Percentiles rank a stretch among this genome's conserved stretches.
Evolutionary conservation across 2,888 invertebrate species (phyloP).

Genomic region (Syritta pipiens): DNA sequence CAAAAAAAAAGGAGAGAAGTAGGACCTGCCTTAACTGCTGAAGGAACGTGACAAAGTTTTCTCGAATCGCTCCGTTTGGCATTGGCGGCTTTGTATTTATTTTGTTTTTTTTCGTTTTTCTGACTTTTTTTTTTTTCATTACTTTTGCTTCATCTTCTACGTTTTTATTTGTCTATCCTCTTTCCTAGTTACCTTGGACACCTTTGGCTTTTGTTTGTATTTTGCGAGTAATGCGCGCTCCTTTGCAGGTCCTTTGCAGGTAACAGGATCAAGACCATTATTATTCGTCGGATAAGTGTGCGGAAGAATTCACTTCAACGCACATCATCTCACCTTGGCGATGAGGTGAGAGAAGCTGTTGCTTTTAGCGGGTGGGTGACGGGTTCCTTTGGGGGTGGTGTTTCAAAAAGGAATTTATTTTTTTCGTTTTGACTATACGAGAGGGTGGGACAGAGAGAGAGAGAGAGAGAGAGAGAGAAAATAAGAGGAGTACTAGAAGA

Average conservation of each 20-base stretch:
- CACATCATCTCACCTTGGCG: constrained; percentile 47
- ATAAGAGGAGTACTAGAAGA: too few species aligned
- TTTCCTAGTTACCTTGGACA: constrained; percentile 15
- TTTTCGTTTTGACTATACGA: too few species aligned
- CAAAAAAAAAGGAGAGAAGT: constrained; percentile 9
- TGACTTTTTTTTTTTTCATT: background rate
- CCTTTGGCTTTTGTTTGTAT: constrained; percentile 52
- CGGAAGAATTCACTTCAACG: constrained; percentile 61
- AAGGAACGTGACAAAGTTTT: constrained; percentile 44
- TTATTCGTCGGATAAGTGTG: constrained; percentile 61
- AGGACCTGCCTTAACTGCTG: background rate
- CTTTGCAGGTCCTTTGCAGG: constrained; percentile 12
- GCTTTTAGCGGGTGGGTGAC: constrained; percentile 33
- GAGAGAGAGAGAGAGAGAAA: too few species aligned
- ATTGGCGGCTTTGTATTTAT: constrained; percentile 41
- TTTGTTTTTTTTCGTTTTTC: constrained; percentile 5
- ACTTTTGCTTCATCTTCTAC: background rate
- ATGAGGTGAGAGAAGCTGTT: constrained; percentile 48
- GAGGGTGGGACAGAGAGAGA: too few species aligned
- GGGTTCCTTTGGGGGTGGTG: too few species aligned
- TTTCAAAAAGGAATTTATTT: too few species aligned
- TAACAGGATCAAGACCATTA: constrained; percentile 55
- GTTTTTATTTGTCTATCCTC: background rate
- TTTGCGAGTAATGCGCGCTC: constrained; percentile 50
- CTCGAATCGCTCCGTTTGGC: constrained; percentile 36